phyloP scores from a whole-genome alignment of 2,797 vertebrate genomes.

The Ctenopoma kingsleyae region DNA sequence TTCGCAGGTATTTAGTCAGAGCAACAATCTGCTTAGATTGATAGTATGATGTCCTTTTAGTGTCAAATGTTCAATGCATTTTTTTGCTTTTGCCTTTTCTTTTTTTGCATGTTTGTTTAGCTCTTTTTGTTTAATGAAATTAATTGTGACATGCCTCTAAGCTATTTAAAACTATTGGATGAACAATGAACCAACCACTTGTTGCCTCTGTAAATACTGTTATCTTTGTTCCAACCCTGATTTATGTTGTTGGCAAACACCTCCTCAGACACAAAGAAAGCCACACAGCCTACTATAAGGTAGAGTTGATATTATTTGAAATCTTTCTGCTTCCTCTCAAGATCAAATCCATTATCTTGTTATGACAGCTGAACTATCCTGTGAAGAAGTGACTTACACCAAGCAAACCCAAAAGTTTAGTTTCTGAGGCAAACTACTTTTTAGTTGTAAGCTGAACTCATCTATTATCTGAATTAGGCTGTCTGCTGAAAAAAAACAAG shows the following conservation, averaged over 20 bases:
- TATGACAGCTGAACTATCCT: conserved; percentile 78
- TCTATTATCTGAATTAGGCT: conserved; percentile 75
- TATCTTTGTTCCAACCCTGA: conserved; percentile 52
- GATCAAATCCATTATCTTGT: conserved; percentile 75
- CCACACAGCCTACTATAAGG: conserved; percentile 27
- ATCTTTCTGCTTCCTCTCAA: conserved; percentile 71
- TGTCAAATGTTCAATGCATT: conserved; percentile 48
- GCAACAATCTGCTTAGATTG: conserved; percentile 58
- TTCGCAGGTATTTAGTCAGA: conserved; percentile 49
- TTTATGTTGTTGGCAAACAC: conserved; percentile 62
- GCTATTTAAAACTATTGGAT: conserved; percentile 47
- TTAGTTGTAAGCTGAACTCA: conserved; percentile 55
- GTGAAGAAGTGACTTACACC: conserved; percentile 63
- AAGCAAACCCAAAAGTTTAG: conserved; percentile 69
- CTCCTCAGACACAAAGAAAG: conserved; percentile 36
- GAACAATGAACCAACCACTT: conserved; percentile 32
- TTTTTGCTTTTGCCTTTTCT: conserved; percentile 26
- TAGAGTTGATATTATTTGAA: conserved; percentile 68
- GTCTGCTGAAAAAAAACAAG: conserved; percentile 41
- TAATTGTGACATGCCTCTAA: conserved; percentile 52
- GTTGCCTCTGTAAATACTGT: conserved; percentile 52
- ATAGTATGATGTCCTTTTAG: conserved; percentile 33
- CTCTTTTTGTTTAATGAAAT: conserved; percentile 61
- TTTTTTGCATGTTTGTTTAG: conserved; percentile 56
- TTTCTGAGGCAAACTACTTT: conserved; percentile 59